Conservation (phyloP, 2,797 vertebrate species). For the Enteromius trimaculatus region DNA sequence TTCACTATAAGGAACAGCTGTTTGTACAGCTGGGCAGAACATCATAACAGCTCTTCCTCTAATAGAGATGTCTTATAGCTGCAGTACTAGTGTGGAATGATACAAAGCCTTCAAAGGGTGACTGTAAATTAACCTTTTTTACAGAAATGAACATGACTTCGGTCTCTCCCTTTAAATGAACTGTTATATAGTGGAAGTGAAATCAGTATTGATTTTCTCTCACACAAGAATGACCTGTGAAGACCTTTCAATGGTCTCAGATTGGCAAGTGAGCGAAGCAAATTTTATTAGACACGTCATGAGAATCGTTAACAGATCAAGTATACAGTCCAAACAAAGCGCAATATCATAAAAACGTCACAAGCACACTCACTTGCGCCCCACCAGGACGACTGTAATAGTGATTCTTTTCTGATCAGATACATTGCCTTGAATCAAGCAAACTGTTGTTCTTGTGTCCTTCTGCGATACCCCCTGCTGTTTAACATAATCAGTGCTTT, state of each 20-base stretch:
- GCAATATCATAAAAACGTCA: not conserved
- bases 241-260: conserved; percentile 67
- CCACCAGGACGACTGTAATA: conserved; percentile 2
- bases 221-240: conserved; percentile 71
- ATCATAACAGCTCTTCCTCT: conserved; percentile 10
- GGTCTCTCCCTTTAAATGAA: conserved; percentile 76
- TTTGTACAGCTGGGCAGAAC: conserved; percentile 23
- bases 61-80: conserved; percentile 25
- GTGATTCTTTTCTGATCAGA: not conserved
- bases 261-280: conserved; percentile 73
- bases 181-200: conserved; percentile 71
- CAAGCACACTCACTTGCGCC: not conserved
- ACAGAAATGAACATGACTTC: conserved; percentile 67
- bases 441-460: conserved; percentile 45
- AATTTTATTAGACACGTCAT: conserved; percentile 65
- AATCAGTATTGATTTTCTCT: conserved; percentile 79
- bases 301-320: conserved; percentile 16
- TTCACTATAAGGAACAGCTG: conserved; percentile 16
- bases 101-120: conserved; percentile 31
- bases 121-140: conserved; percentile 55
- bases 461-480: conserved; percentile 11
- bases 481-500: conserved; percentile 51
- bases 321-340: not conserved
- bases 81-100: not conserved
- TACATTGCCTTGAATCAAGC: not conserved